These are phyloP conservation scores for Salvator merianae DNA, from an alignment of 2,113 vertebrate genomes.

Conservation along the genomic window DNA sequence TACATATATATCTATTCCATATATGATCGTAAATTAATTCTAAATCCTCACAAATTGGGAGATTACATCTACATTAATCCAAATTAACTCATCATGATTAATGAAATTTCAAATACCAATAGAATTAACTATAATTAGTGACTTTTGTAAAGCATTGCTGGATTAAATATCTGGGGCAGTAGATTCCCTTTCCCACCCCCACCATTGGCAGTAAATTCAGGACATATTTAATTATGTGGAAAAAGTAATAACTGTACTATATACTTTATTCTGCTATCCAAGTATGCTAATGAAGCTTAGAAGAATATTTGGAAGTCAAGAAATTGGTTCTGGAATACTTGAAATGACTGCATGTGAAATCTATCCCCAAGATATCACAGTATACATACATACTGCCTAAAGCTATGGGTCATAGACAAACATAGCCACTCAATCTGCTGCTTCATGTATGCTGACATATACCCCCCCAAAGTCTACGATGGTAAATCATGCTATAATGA, in stretches of 20 bases:
- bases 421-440: background rate
- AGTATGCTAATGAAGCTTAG: conserved; percentile 29
- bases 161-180: conserved; percentile 53
- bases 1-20: conserved; percentile 49
- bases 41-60: conserved; percentile 52
- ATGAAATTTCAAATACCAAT: conserved; percentile 55
- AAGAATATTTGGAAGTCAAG: conserved; percentile 29
- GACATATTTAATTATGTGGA: conserved; percentile 59
- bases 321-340: conserved; percentile 35
- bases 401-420: conserved; percentile 21
- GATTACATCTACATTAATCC: conserved; percentile 49
- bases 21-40: conserved; percentile 52
- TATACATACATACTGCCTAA: background rate
- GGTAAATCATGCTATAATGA: conserved; percentile 64
- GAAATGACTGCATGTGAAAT: conserved; percentile 24
- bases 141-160: conserved; percentile 39
- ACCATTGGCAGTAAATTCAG: conserved; percentile 47
- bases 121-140: conserved; percentile 56
- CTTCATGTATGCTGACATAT: conserved; percentile 27
- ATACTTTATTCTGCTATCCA: conserved; percentile 36
- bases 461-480: conserved; percentile 35
- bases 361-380: conserved; percentile 15
- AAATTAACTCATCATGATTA: conserved; percentile 60
- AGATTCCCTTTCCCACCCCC: background rate
- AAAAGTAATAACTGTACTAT: conserved; percentile 36